Percentiles rank a stretch among this genome's conserved stretches.
Evolutionary conservation across 2,888 invertebrate species (phyloP).

Genomic region (Noctua janthina): DNA sequence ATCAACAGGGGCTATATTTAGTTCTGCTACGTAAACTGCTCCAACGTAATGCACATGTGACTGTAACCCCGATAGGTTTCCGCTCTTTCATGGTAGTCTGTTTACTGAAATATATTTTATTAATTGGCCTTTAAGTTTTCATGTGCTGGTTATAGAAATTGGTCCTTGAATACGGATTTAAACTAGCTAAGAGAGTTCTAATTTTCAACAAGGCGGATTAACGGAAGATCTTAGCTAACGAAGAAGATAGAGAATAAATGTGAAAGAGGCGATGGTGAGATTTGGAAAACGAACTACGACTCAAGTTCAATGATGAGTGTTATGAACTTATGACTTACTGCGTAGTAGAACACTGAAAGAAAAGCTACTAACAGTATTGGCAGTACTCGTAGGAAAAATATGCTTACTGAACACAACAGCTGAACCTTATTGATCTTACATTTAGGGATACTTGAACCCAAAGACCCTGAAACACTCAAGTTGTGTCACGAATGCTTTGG

Average conservation of each 20-base stretch:
- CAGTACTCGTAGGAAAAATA: too few relatives aligned
- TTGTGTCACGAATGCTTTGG: background rate
- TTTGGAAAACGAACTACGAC: background rate
- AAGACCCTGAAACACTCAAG: background rate
- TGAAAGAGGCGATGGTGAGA: background rate
- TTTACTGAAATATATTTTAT: slow-evolving; percentile 19
- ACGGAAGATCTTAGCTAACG: background rate
- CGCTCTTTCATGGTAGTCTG: slow-evolving; percentile 30
- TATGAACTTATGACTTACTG: too few relatives aligned
- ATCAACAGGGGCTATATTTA: slow-evolving; percentile 64
- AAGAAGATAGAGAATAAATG: background rate
- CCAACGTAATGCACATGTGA: slow-evolving; percentile 58
- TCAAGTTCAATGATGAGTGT: too few relatives aligned
- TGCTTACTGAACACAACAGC: background rate
- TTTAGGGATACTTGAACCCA: background rate
- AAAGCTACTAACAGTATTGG: too few relatives aligned
- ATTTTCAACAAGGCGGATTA: background rate
- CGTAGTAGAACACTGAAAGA: too few relatives aligned
- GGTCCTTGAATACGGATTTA: background rate
- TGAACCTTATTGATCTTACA: background rate
- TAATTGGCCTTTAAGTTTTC: slow-evolving; percentile 5
- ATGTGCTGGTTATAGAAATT: background rate
- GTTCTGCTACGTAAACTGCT: slow-evolving; percentile 57
- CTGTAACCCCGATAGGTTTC: slow-evolving; percentile 44
- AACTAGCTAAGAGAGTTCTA: too few relatives aligned